Percentiles rank a stretch among this genome's conserved stretches.
These are phyloP conservation scores for Holacanthus passer DNA, from an alignment of 2,113 vertebrate species.

Conservation along the genomic window DNA sequence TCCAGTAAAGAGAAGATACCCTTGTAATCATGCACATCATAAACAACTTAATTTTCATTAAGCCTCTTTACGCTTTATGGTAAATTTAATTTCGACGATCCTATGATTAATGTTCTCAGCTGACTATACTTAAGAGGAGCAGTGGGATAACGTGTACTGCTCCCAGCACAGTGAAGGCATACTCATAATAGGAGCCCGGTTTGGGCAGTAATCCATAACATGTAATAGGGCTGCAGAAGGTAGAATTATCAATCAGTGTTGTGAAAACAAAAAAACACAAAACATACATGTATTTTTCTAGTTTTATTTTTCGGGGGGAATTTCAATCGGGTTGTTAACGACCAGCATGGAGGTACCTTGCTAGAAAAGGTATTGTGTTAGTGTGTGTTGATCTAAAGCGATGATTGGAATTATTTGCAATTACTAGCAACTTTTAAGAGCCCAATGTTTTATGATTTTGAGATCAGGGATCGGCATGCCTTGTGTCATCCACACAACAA, in stretches of 20 bases:
- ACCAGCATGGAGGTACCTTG: background rate
- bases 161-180: conserved; percentile 10
- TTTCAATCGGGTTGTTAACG: background rate
- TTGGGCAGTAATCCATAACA: background rate
- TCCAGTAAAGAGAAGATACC: conserved; percentile 54
- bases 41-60: conserved; percentile 83
- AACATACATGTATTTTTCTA: background rate
- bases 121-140: conserved; percentile 48
- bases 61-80: conserved; percentile 66
- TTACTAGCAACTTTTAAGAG: background rate
- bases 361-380: too few relatives aligned
- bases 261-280: background rate
- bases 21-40: conserved; percentile 75
- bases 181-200: background rate
- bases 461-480: background rate
- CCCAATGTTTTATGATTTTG: background rate
- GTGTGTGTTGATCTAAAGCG: too few relatives aligned
- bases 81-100: conserved; percentile 67
- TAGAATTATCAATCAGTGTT: conserved; percentile 13
- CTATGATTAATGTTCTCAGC: conserved; percentile 71
- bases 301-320: background rate
- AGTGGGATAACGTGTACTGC: conserved; percentile 20
- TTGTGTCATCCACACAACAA: background rate
- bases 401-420: too few relatives aligned
- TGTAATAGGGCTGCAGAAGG: background rate